phyloP scores from a whole-genome alignment of 2,888 invertebrate genomes.

The Dione juno region DNA sequence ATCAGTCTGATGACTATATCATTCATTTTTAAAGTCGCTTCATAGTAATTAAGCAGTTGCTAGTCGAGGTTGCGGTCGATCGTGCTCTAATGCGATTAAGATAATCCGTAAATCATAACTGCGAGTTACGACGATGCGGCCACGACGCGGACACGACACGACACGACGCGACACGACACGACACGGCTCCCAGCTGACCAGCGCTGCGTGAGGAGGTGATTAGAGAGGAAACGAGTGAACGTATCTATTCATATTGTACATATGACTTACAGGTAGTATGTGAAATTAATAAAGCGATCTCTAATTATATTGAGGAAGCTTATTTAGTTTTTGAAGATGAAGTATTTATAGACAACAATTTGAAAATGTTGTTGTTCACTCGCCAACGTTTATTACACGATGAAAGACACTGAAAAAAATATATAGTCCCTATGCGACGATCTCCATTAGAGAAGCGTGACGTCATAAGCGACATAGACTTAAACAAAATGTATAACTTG shows the following conservation, averaged over 20 bases:
- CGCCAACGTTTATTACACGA: too few species aligned
- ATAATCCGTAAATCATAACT: constrained; percentile 45
- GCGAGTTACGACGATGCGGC: background rate
- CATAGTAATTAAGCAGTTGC: constrained; percentile 57
- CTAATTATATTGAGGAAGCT: too few species aligned
- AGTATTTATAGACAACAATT: too few species aligned
- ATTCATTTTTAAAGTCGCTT: constrained; percentile 46
- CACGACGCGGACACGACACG: constrained; percentile 1
- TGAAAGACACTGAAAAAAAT: too few species aligned
- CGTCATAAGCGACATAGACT: too few species aligned
- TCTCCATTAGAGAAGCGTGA: too few species aligned
- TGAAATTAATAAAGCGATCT: too few species aligned
- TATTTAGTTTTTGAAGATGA: too few species aligned
- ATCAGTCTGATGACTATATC: constrained; percentile 10
- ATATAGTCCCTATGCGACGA: too few species aligned
- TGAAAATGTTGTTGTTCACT: too few species aligned
- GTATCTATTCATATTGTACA: background rate
- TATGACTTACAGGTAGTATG: too few species aligned
- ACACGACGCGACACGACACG: background rate
- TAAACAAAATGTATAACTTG: too few species aligned
- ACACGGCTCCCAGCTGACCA: background rate
- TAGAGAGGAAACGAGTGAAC: background rate
- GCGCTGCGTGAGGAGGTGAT: background rate
- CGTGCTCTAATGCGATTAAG: constrained; percentile 54
- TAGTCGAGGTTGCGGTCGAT: constrained; percentile 43